Percentiles rank a stretch among this genome's conserved stretches.
Conservation (phyloP, 2,888 invertebrate species). For the Andrena flavipes region DNA sequence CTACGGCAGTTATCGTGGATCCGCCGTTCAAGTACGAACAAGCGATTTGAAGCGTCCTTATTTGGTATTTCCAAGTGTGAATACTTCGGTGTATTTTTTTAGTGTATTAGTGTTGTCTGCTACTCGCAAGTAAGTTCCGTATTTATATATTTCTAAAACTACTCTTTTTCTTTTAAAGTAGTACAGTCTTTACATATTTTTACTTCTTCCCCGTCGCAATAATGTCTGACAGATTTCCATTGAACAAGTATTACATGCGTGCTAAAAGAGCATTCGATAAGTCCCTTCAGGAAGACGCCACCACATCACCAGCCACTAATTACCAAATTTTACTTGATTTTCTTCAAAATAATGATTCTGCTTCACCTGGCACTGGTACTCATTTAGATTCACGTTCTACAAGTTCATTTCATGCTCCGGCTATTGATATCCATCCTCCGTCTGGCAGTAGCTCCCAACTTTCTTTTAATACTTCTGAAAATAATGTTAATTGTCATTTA, state of each 20-base stretch:
- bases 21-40: too few relatives aligned
- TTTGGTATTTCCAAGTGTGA: too few relatives aligned
- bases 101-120: too few relatives aligned
- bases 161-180: too few relatives aligned
- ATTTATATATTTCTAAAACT: too few relatives aligned
- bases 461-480: neutral
- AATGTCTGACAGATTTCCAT: neutral
- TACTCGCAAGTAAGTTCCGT: too few relatives aligned
- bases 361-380: slow-evolving; percentile 1
- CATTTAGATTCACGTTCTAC: neutral
- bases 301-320: neutral
- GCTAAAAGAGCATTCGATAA: neutral
- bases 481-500: neutral
- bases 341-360: neutral
- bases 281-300: neutral
- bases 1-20: too few relatives aligned
- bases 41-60: too few relatives aligned
- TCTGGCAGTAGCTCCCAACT: neutral
- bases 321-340: neutral
- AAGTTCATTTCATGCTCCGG: neutral
- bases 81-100: too few relatives aligned
- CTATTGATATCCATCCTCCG: neutral
- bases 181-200: too few relatives aligned
- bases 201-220: neutral
- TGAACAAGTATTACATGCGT: neutral